phyloP scores from a whole-genome alignment of 2,113 vertebrate species.

The Saguinus midas region DNA sequence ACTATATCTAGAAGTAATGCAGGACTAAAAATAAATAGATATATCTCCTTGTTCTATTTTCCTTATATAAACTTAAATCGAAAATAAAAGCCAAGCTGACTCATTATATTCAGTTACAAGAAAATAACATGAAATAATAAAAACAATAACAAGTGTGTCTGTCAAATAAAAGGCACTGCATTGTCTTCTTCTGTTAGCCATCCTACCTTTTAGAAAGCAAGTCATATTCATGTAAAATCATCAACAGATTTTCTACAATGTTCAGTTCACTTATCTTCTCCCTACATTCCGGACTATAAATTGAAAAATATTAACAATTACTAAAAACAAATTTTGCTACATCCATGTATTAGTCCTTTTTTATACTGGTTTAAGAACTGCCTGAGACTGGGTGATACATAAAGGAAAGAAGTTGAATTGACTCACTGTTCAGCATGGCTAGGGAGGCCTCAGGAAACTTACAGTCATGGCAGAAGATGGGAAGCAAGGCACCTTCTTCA shows the following conservation, averaged over 20 bases:
- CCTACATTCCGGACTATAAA: conserved; percentile 87
- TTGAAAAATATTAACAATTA: conserved; percentile 65
- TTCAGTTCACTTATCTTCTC: conserved; percentile 89
- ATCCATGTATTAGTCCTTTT: too few species aligned
- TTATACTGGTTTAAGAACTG: too few species aligned
- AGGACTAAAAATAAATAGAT: background rate
- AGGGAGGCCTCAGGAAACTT: too few species aligned
- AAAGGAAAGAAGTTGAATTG: too few species aligned
- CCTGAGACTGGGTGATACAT: too few species aligned
- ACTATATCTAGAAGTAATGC: background rate
- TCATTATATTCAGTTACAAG: background rate
- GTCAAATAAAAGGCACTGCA: background rate
- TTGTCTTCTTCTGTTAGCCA: background rate
- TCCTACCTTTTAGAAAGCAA: conserved; percentile 90
- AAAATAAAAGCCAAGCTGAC: background rate
- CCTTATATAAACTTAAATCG: background rate
- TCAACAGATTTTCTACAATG: conserved; percentile 89
- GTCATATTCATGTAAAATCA: conserved; percentile 92
- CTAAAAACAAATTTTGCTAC: background rate
- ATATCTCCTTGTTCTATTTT: background rate
- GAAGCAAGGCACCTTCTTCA: too few species aligned
- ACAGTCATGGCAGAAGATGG: too few species aligned
- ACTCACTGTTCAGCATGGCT: too few species aligned
- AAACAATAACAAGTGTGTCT: background rate
- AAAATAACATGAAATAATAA: background rate